Percentiles rank a stretch among this genome's conserved stretches.
Evolutionary conservation across 2,797 vertebrate genomes (phyloP).

Genomic region (Sphenodon punctatus): DNA sequence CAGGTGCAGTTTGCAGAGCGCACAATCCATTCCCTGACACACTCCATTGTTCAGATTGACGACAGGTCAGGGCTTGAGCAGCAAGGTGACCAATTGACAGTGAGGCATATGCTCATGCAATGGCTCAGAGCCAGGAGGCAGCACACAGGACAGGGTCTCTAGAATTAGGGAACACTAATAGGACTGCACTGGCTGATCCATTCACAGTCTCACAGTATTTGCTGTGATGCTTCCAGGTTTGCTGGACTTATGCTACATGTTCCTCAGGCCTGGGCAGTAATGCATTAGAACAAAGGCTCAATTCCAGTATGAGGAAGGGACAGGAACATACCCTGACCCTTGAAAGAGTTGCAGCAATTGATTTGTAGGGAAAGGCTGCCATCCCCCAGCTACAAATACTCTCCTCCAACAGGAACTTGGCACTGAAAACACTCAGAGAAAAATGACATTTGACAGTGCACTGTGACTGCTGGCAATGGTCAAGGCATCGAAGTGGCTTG

Average conservation of each 20-base stretch:
- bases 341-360: background rate
- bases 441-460: too few relatives aligned
- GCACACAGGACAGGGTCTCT: background rate
- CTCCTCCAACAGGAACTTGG: background rate
- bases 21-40: background rate
- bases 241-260: too few relatives aligned
- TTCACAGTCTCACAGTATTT: background rate
- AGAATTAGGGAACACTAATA: background rate
- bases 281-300: too few relatives aligned
- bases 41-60: too few relatives aligned
- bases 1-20: background rate
- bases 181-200: background rate
- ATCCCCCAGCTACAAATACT: background rate
- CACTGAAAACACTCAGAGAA: constrained; percentile 12
- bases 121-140: background rate
- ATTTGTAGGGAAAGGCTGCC: background rate
- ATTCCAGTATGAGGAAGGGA: too few relatives aligned
- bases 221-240: too few relatives aligned
- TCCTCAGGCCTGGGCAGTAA: too few relatives aligned
- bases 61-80: background rate
- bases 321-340: too few relatives aligned
- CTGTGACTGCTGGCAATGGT: too few relatives aligned
- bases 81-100: too few relatives aligned
- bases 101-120: background rate
- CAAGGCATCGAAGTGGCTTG: too few relatives aligned